Conservation (phyloP, 2,797 vertebrate genomes). For the Syndactyla subalaris region DNA sequence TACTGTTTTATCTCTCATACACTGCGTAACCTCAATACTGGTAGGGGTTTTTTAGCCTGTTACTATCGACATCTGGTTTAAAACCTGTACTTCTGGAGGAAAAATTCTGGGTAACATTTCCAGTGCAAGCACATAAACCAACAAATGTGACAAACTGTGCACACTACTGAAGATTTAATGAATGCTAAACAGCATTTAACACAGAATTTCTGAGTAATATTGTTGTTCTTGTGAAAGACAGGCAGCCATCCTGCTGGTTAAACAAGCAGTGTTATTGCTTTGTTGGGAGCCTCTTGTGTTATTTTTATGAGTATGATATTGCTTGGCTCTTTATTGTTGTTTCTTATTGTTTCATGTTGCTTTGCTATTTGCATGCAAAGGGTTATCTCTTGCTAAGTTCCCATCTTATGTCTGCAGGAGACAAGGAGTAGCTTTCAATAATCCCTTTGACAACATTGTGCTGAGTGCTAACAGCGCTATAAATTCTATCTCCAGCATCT, state of each 20-base stretch:
- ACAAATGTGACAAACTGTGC: not conserved
- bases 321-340: not conserved
- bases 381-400: not conserved
- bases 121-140: not conserved
- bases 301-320: not conserved
- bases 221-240: not conserved
- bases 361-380: not conserved
- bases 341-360: not conserved
- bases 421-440: not conserved
- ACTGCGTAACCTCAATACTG: fast-evolving
- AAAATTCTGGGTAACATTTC: not conserved
- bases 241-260: not conserved
- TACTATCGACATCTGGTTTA: not conserved
- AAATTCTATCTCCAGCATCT: not conserved
- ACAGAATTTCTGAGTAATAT: not conserved
- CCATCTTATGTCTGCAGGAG: not conserved
- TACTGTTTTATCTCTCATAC: not conserved
- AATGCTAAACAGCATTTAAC: not conserved
- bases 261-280: not conserved
- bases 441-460: not conserved
- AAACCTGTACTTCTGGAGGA: not conserved
- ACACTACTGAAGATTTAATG: not conserved
- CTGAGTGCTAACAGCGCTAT: not conserved
- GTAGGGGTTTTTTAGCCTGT: not conserved
- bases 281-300: not conserved